Percentiles rank a stretch among this genome's conserved stretches.
phyloP scores from a whole-genome alignment of 2,113 vertebrate species.

The Tylochromis polylepis region DNA sequence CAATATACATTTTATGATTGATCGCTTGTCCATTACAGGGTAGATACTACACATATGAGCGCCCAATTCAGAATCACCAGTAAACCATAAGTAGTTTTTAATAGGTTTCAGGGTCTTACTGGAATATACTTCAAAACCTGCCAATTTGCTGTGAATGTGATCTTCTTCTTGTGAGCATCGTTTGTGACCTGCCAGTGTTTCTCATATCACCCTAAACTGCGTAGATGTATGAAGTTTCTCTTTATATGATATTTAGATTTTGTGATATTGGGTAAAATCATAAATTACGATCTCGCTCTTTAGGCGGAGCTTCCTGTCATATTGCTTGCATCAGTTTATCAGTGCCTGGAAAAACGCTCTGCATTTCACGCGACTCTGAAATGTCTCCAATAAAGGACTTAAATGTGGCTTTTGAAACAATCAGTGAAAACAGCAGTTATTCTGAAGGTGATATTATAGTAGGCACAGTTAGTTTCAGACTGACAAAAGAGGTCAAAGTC shows the following conservation, averaged over 20 bases:
- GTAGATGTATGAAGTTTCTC: not conserved
- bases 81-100: not conserved
- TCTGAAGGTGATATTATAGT: not conserved
- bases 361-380: not conserved
- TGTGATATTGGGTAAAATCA: not conserved
- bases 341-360: too few relatives aligned
- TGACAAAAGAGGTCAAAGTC: constrained; percentile 35
- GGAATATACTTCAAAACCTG: not conserved
- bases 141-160: not conserved
- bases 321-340: not conserved
- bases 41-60: not conserved
- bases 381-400: not conserved
- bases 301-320: not conserved
- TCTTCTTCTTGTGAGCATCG: not conserved
- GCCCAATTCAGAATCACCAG: not conserved
- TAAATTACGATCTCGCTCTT: not conserved
- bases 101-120: not conserved
- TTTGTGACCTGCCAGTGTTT: not conserved
- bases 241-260: not conserved
- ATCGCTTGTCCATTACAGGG: not conserved
- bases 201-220: not conserved
- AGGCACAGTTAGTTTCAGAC: not conserved
- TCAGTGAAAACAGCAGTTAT: not conserved
- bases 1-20: not conserved
- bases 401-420: not conserved